Evolutionary conservation across 1,140 invertebrate species (phyloP), one percentile per base, ranked within the genome.

Genomic region (Penaeus chinensis): DNA sequence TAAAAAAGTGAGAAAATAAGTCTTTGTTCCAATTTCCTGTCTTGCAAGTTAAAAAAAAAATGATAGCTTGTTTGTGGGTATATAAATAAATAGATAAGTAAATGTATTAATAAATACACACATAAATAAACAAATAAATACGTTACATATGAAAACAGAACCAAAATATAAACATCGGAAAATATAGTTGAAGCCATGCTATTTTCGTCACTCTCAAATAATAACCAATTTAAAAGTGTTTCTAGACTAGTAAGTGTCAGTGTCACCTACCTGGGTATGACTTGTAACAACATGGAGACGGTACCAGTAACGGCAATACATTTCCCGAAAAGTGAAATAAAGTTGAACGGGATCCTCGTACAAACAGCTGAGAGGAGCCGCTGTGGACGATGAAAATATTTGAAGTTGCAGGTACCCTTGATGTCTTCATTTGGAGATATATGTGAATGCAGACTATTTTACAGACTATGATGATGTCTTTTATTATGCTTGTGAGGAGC

Each of bases 251-350:
- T 54, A 54, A 54, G 13, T 54, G 47, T 13, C 8, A 54, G 3
- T 47, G 42, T 47, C 94, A 84, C 97, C 96, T 89, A 97, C 97
- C 94, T 97, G 95, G 66, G 96, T 94, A 93, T 98, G 96, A 82
- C 96, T 97, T 61, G 96, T 98, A 47, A 99, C 96, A 71, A 96
- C 96, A 91, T 98, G 98, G 19, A 99, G 93, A 19, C 96, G 94
- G 92, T 97, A 97, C 95, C 97, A 99, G 91, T 98, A 98, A 79
- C 97, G 94, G 66, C 96, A 94, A 92, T 99, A 99, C 91, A 99
- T 96, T 18, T 97, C 96, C 63, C 97, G 94, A 92, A 99, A 98
- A 3, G 97, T 95, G 88, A 95, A 97, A 92, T 99, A 99, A 47
- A 99, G 94, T 42, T 95, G 94, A 1, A 96, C 95, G 0, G 97